Evolutionary conservation across 2,797 vertebrate species (phyloP).

Genomic region (Echiichthys vipera): DNA sequence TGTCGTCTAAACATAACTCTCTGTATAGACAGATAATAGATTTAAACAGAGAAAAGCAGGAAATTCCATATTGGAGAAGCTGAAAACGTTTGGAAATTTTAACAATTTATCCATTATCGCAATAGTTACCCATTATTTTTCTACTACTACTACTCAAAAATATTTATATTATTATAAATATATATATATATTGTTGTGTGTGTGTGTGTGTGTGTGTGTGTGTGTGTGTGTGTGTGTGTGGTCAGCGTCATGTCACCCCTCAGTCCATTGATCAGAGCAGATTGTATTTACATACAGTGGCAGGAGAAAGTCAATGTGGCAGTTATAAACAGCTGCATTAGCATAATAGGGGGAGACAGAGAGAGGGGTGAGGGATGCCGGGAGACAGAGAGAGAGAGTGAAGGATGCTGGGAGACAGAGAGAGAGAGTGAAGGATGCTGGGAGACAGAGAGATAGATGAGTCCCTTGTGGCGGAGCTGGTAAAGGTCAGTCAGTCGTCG

Average conservation of each 20-base stretch:
- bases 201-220: background rate
- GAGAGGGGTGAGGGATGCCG: background rate
- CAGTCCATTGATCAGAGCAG: slow-evolving; percentile 65
- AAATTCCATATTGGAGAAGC: too few relatives aligned
- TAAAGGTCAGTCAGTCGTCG: slow-evolving; percentile 74
- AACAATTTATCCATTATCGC: too few relatives aligned
- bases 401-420: background rate
- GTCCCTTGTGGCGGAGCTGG: slow-evolving; percentile 62
- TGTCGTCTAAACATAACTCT: too few relatives aligned
- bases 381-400: background rate
- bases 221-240: slow-evolving; percentile 8
- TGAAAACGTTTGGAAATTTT: too few relatives aligned
- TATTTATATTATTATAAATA: too few relatives aligned
- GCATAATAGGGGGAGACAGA: slow-evolving; percentile 47
- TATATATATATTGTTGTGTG: too few relatives aligned
- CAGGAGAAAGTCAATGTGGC: slow-evolving; percentile 73
- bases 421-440: slow-evolving; percentile 34
- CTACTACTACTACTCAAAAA: too few relatives aligned
- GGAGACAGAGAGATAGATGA: slow-evolving; percentile 70
- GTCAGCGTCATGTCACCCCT: slow-evolving; percentile 41
- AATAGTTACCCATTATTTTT: too few relatives aligned
- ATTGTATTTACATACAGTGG: slow-evolving; percentile 74
- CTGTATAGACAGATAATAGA: too few relatives aligned
- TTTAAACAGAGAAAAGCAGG: too few relatives aligned
- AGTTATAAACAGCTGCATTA: slow-evolving; percentile 77